Base-by-base conservation (phyloP, 1,140 invertebrate genomes). In the Trigoniulus corallinus region DNA sequence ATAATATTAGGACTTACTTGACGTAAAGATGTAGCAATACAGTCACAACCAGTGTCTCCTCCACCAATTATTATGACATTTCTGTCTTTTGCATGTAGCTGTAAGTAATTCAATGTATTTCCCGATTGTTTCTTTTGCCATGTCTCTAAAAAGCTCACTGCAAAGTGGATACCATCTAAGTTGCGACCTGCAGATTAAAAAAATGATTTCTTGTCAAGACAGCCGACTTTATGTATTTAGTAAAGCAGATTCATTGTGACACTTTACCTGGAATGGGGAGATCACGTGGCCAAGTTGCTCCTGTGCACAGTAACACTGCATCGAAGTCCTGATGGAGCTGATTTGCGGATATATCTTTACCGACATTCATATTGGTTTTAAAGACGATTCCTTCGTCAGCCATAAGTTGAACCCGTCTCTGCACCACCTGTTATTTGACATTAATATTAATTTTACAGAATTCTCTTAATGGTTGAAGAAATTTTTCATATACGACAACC, bases 41-140 rank as follows among this genome's bases (percentile, higher is more conserved):
- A 99, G 74, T 99, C 95, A 69, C 88, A 94, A 0, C 95, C 95
- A n/a, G 95, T 99, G 65, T 99, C 95, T 24, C 95, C 95, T 13
- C 95, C 95, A 21, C 95, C 95, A 59, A 99, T 93, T 51, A 99
- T 80, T 54, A 99, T 80, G 2, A 99, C 92, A 67, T 95, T 74
- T 66, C 96, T 98, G 59, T 85, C 87, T 62, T 91, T 85, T 18
- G 95, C 94, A 39, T 79, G 75, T 27, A 88, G 73, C 27, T 76
- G 62, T 58, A 72, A 57, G 54, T 70, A 67, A 40, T 74, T 67
- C 15, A 73, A 59, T 7, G 7, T 4, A 58, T 77, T 74, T 3
- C 86, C 86, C 66, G 85, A 78, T 67, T 97, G 91, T 58, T 87
- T 84, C 70, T 95, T 93, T 69, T 99, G 95, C 84, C 91, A 96